Evolutionary conservation across 2,888 invertebrate species (phyloP).

Genomic region (Diploptera punctata): DNA sequence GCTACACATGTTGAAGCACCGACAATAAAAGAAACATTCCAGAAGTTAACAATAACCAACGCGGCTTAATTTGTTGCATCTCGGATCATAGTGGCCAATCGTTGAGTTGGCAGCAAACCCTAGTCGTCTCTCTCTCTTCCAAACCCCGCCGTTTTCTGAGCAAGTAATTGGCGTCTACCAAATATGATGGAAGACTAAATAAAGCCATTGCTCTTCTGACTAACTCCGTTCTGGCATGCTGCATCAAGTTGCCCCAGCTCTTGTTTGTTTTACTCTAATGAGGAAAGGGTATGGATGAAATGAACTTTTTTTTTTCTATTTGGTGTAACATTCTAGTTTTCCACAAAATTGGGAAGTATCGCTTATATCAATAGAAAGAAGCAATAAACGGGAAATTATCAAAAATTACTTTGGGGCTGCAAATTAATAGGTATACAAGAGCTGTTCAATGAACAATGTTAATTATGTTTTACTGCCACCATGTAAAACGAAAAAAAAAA

Average conservation of each 20-base stretch:
- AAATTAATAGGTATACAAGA: no score
- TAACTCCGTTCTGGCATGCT: neutral
- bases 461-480: no score
- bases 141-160: conserved; percentile 5
- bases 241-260: neutral
- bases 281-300: no score
- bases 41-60: neutral
- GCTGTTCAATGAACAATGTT: no score
- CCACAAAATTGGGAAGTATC: no score
- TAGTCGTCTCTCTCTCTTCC: neutral
- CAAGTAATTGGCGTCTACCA: conserved; percentile 38
- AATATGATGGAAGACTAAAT: conserved; percentile 39
- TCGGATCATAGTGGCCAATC: conserved; percentile 16
- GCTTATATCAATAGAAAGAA: no score
- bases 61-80: conserved; percentile 17
- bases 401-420: no score
- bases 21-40: neutral
- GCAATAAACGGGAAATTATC: no score
- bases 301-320: no score
- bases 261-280: neutral
- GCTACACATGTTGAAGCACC: no score
- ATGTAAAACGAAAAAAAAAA: no score
- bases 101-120: neutral
- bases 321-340: no score
- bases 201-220: conserved; percentile 19